Evolutionary conservation across 30 jellyfish, hydroid and myxozoan genomes (phyloP), one percentile per base, ranked within the genome.

Genomic region (Haliclystus octoradiatus): DNA sequence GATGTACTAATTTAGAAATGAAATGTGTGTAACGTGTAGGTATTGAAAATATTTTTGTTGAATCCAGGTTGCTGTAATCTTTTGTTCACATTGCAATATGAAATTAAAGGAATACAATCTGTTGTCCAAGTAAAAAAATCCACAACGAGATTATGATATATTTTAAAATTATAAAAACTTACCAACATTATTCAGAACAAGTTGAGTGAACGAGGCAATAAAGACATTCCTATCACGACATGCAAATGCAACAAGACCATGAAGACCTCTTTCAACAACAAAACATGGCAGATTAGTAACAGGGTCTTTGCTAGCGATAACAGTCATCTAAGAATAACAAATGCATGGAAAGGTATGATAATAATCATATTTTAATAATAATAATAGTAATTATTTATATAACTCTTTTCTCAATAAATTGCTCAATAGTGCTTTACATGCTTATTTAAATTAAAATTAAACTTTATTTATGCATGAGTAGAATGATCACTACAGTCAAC

Each of bases 151-250:
- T n/a, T n/a, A n/a, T n/a, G n/a, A n/a, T n/a, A n/a, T n/a, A n/a
- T n/a, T n/a, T n/a, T n/a, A n/a, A n/a, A n/a, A n/a, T n/a, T 13
- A 23, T 13, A 66, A 2, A 28, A 3, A 3, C 79, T 63, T 72
- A 85, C 96, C 96, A 9, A 75, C 63, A 22, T 86, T 86, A 28
- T 83, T 66, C 63, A 86, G 68, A 26, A 86, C 72, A 50, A 73
- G 74, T 63, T 79, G 84, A 1, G 69, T 63, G 61, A 72, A 86
- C 5, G 92, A 69, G 50, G 94, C 96, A 27, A 82, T 81, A 49
- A 86, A 50, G 34, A 86, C 34, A 27, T 78, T 69, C 34, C 96
- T 67, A 25, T 70, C 77, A 33, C 63, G 68, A 35, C 87, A 72
- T 50, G 76, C 91, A 34, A 86, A 15, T 13, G 63, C 12, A 34